Conservation (phyloP, 2,888 invertebrate species). For the Heteromyza rotundicornis region DNA sequence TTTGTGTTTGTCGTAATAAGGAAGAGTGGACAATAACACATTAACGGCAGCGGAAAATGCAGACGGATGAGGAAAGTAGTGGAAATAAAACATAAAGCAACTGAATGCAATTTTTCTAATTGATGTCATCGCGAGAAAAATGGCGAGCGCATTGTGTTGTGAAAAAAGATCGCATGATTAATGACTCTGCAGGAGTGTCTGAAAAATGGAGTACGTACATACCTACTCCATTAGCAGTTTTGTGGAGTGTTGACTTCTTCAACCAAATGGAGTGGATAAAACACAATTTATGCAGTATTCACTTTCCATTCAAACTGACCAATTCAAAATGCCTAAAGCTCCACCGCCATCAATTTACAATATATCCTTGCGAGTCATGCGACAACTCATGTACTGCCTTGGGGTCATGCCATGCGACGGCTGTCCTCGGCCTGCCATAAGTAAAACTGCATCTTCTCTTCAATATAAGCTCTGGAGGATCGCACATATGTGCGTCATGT, state of each 20-base stretch:
- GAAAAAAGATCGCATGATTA: background rate
- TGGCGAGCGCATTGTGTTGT: background rate
- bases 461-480: constrained; percentile 18
- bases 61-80: too few relatives aligned
- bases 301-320: background rate
- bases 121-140: constrained; percentile 1
- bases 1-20: too few relatives aligned
- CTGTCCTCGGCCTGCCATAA: background rate
- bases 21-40: too few relatives aligned
- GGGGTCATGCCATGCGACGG: constrained; percentile 35
- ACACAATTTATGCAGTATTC: too few relatives aligned
- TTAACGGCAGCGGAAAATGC: too few relatives aligned
- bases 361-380: constrained; percentile 36
- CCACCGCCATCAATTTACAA: constrained; percentile 23
- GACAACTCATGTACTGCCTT: constrained; percentile 34
- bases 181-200: background rate
- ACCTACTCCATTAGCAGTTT: too few relatives aligned
- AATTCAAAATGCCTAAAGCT: background rate
- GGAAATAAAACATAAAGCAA: too few relatives aligned
- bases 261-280: too few relatives aligned
- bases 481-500: constrained; percentile 13
- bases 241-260: too few relatives aligned
- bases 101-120: constrained; percentile 7
- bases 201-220: too few relatives aligned
- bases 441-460: too few relatives aligned